A percentile compares a stretch with the other conserved stretches of the same genome.
Conservation (phyloP, 2,797 vertebrate species). For the Myripristis murdjan region DNA sequence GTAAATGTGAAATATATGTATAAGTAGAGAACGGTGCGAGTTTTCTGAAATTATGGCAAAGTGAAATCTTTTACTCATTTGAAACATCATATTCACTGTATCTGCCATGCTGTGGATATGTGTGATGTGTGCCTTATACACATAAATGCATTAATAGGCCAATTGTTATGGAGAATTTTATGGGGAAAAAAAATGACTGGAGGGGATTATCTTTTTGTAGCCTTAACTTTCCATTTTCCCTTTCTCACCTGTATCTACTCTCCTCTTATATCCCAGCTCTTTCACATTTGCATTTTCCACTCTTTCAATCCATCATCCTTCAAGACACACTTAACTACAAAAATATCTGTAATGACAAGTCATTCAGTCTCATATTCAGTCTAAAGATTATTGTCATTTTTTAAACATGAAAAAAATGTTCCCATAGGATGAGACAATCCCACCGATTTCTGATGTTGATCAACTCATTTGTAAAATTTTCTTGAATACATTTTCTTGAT, state of each 20-base stretch:
- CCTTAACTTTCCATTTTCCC: neutral
- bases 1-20: neutral
- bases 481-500: too few species aligned
- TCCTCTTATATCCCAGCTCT: neutral
- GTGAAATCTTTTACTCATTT: neutral
- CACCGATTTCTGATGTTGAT: too few species aligned
- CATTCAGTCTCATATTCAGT: neutral
- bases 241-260: neutral
- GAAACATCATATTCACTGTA: neutral
- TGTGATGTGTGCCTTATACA: neutral
- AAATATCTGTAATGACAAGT: neutral
- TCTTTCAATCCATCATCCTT: neutral
- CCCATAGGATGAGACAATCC: too few species aligned
- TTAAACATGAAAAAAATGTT: too few species aligned
- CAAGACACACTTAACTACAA: neutral
- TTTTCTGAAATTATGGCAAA: neutral
- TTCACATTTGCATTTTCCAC: neutral
- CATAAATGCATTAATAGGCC: conserved; percentile 11
- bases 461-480: too few species aligned
- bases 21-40: neutral
- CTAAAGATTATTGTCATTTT: too few species aligned
- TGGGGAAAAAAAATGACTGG: neutral
- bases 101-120: neutral
- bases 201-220: neutral
- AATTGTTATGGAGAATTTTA: conserved; percentile 9